Evolutionary conservation across 2,113 vertebrate genomes (phyloP), one percentile per base, ranked within the genome.

Genomic region (Promerops cafer): DNA sequence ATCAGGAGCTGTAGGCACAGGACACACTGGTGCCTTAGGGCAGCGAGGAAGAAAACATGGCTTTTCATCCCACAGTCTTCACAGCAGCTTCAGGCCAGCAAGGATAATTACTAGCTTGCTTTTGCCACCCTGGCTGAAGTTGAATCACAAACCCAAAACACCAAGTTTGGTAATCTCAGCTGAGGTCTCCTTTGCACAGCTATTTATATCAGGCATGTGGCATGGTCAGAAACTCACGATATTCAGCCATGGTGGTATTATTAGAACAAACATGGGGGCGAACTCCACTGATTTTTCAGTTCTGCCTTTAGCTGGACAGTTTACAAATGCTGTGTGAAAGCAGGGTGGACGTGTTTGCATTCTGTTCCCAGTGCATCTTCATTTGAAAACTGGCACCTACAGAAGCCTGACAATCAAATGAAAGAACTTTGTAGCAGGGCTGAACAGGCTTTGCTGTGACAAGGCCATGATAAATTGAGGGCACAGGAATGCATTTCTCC

Each of bases 91-190:
- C 28, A 59, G 49, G 78, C 27, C 49, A 75, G 42, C 44, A 22
- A 47, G 9, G 45, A 21, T 14, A 31, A 65, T 15, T 28, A 47
- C 31, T 26, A 72, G 31, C 15, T 75, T 3, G 5, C 56, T 87
- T 79, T n/a, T 37, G 17, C 49, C 75, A 83, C 61, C 26, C 47
- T 64, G 40, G 28, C 53, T 85, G 57, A 64, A 94, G 53, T 1
- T 44, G 63, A 90, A 72, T 64, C 76, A 69, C 71, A 90, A 76
- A 68, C 13, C 33, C 83, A 49, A 83, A 83, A 13, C 0, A 0
- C 71, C 76, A 86, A 90, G 45, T 92, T 94, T 83, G 79, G 96
- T 88, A 88, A 96, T 78, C 82, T 75, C 89, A 82, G 60, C 65
- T 4, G 78, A 85, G 53, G 70, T 82, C 69, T 70, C 7, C 66